Conservation (phyloP, 1,140 invertebrate genomes). For the Cephus cinctus region DNA sequence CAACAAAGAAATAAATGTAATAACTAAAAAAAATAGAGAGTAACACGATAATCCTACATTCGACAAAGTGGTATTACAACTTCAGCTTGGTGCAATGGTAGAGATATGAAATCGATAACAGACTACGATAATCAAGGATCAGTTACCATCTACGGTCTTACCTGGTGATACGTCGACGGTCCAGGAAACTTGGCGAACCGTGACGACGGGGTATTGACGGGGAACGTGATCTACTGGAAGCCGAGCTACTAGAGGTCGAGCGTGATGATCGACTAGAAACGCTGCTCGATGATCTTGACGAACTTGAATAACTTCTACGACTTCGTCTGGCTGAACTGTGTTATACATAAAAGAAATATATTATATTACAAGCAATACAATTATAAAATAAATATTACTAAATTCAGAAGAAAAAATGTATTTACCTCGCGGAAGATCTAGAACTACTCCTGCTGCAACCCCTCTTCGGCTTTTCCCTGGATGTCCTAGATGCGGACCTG, state of each 20-base stretch:
- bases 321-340: constrained; percentile 37
- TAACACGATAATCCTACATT: constrained; percentile 21
- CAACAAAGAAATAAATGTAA: constrained; percentile 11
- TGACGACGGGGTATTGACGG: constrained; percentile 83
- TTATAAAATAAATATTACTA: constrained; percentile 3
- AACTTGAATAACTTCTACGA: constrained; percentile 45
- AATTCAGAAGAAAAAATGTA: constrained; percentile 1
- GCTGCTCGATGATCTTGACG: constrained; percentile 44
- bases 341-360: constrained; percentile 16
- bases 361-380: constrained; percentile 6
- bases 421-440: constrained; percentile 43
- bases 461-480: constrained; percentile 38
- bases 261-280: constrained; percentile 38
- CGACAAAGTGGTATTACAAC: constrained; percentile 19
- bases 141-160: constrained; percentile 48
- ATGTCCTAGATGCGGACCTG: constrained; percentile 38
- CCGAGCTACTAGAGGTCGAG: constrained; percentile 39
- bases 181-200: constrained; percentile 88
- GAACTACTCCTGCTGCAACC: constrained; percentile 42
- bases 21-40: constrained; percentile 21
- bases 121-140: constrained; percentile 14
- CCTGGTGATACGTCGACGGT: constrained; percentile 88
- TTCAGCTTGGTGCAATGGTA: constrained; percentile 23
- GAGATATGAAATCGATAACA: constrained; percentile 6
- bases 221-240: constrained; percentile 67